Evolutionary conservation across 2,797 vertebrate species (phyloP).

Genomic region (Acrossocheilus fasciatus): DNA sequence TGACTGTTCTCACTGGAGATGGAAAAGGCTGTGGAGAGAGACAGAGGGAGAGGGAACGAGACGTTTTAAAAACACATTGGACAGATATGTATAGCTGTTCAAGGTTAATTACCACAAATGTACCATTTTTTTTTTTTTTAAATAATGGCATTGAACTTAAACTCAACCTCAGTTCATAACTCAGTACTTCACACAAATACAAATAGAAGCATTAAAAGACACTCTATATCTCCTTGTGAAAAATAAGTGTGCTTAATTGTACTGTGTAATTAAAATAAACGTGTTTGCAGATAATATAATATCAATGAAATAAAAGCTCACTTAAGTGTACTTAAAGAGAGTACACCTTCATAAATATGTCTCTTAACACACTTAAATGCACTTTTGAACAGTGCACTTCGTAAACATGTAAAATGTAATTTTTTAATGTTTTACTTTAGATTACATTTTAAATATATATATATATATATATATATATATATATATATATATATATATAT

Average conservation of each 20-base stretch:
- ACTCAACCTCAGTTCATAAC: background rate
- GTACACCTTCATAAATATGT: background rate
- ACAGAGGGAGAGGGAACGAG: conserved; percentile 24
- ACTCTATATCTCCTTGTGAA: too few species aligned
- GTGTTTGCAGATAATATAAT: background rate
- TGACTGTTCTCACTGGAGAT: conserved; percentile 97
- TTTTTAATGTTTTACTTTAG: too few species aligned
- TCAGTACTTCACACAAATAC: background rate
- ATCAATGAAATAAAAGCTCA: background rate
- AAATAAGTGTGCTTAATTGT: too few species aligned
- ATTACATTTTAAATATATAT: too few species aligned
- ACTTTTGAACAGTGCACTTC: background rate
- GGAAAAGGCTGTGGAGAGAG: conserved; percentile 88
- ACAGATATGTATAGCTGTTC: background rate
- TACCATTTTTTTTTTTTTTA: background rate
- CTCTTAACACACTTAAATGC: background rate
- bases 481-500: too few species aligned
- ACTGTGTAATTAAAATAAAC: background rate
- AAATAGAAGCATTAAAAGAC: background rate
- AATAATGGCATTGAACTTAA: background rate
- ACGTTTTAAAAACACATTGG: background rate
- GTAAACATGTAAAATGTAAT: too few species aligned
- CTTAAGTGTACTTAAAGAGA: background rate
- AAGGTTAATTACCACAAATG: background rate
- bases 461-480: too few species aligned